A percentile compares a stretch with the other conserved stretches of the same genome.
Evolutionary conservation across 2,888 invertebrate species (phyloP).

Genomic region (Griposia aprilina): DNA sequence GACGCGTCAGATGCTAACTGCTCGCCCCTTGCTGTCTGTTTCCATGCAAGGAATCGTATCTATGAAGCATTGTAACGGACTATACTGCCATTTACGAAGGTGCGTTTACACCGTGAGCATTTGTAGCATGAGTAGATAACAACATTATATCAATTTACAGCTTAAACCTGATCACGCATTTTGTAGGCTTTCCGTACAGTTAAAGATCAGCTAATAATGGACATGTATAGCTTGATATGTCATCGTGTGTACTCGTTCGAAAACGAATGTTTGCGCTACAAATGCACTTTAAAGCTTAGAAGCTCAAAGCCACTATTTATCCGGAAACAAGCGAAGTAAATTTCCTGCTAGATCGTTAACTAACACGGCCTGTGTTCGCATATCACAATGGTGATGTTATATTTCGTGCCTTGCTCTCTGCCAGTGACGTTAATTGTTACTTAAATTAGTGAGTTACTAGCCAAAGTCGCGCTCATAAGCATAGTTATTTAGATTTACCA

Average conservation of each 20-base stretch:
- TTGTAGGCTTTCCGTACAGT: background rate
- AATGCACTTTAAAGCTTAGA: background rate
- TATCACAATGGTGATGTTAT: conserved; percentile 9
- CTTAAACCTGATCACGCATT: background rate
- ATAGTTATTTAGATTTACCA: background rate
- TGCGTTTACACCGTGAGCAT: background rate
- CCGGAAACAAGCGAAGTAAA: background rate
- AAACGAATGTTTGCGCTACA: background rate
- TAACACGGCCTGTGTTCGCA: conserved; percentile 22
- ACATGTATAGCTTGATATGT: no score
- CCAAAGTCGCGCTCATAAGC: background rate
- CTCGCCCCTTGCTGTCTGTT: background rate
- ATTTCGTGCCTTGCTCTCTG: conserved; percentile 16
- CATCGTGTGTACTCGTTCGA: no score
- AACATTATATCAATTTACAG: background rate
- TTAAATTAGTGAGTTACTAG: conserved; percentile 20
- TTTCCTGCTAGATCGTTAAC: conserved; percentile 33
- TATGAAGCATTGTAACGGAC: background rate
- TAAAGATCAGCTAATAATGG: no score
- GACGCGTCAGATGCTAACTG: background rate
- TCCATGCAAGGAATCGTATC: no score
- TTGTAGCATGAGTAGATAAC: background rate
- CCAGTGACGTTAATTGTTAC: conserved; percentile 30
- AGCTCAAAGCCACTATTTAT: background rate
- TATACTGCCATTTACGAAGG: background rate